phyloP scores from a whole-genome alignment of 2,113 vertebrate genomes.

The Eupsittula cactorum region DNA sequence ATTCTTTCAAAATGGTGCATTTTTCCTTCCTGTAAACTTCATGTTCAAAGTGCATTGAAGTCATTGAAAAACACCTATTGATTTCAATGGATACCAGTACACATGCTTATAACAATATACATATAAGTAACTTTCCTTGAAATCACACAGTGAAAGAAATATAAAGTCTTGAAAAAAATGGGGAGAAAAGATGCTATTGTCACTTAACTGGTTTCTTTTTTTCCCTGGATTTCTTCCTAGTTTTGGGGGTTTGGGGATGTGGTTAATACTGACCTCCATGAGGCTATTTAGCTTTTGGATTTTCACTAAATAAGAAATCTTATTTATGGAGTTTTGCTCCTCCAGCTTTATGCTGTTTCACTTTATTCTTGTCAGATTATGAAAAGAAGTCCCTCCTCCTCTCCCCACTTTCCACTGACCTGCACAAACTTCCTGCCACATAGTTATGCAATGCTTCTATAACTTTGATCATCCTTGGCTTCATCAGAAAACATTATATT shows the following conservation, averaged over 20 bases:
- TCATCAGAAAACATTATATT: background rate
- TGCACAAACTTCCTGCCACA: background rate
- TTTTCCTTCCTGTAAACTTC: background rate
- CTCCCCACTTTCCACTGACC: background rate
- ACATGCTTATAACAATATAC: background rate
- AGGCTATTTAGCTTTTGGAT: background rate
- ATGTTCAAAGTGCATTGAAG: background rate
- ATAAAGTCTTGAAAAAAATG: background rate
- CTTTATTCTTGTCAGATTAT: background rate
- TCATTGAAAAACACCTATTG: background rate
- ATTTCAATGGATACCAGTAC: background rate
- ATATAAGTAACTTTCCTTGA: background rate
- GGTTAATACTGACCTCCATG: background rate
- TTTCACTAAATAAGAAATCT: background rate
- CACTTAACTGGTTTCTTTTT: background rate
- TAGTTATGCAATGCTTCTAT: background rate
- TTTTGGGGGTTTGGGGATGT: rapidly evolving
- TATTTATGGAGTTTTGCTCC: background rate
- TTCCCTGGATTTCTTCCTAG: background rate
- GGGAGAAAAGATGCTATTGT: background rate
- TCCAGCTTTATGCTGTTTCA: background rate
- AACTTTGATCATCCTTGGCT: background rate
- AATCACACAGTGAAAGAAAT: background rate
- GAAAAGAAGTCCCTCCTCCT: background rate
- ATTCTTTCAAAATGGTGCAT: background rate